phyloP scores from a whole-genome alignment of 2,888 invertebrate genomes.

The Rhyacophila evoluta region DNA sequence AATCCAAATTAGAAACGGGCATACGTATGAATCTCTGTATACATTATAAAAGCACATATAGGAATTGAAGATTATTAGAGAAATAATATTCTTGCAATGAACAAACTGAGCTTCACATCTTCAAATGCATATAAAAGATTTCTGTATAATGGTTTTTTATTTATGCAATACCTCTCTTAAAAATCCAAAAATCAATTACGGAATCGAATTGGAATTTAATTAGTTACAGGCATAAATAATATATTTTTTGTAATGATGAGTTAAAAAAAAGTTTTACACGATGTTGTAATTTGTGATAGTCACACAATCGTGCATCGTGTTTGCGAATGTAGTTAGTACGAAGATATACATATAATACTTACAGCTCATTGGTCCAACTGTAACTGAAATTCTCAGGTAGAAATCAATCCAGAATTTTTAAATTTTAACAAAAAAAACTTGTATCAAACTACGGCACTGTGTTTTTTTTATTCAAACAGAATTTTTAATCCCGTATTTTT shows the following conservation, averaged over 20 bases:
- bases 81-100: too few relatives aligned
- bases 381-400: background rate
- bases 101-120: too few relatives aligned
- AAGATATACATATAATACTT: background rate
- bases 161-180: too few relatives aligned
- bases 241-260: background rate
- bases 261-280: background rate
- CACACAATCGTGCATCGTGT: background rate
- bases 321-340: background rate
- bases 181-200: too few relatives aligned
- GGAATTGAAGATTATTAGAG: too few relatives aligned
- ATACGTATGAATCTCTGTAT: too few relatives aligned
- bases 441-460: background rate
- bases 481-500: too few relatives aligned
- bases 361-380: slow-evolving; percentile 13
- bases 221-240: background rate
- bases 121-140: too few relatives aligned
- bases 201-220: too few relatives aligned
- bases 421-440: background rate
- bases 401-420: background rate
- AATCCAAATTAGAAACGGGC: too few relatives aligned
- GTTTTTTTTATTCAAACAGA: background rate
- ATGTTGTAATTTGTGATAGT: background rate
- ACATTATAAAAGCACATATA: too few relatives aligned
- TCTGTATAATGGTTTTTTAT: too few relatives aligned